These are phyloP conservation scores for Oryzaephilus surinamensis DNA, from an alignment of 1,140 invertebrate genomes.

Conservation along the genomic window DNA sequence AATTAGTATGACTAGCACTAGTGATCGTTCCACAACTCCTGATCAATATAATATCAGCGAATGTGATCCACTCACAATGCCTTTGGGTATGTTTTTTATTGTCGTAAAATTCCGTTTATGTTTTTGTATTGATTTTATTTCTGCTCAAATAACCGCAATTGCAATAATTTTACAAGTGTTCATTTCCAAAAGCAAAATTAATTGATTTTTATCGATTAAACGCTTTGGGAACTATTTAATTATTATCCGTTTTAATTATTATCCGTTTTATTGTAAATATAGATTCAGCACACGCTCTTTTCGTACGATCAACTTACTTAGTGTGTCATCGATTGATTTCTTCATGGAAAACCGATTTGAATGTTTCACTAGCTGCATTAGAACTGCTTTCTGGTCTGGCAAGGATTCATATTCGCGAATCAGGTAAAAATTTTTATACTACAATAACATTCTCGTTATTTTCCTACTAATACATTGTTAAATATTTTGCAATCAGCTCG, in stretches of 20 bases:
- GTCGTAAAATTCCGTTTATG: not conserved
- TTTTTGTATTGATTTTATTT: slow-evolving; percentile 1
- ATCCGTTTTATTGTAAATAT: slow-evolving; percentile 10
- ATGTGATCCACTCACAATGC: slow-evolving; percentile 24
- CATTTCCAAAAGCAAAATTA: slow-evolving; percentile 3
- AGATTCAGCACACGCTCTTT: slow-evolving; percentile 78
- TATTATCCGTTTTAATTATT: slow-evolving; percentile 1
- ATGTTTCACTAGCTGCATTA: slow-evolving; percentile 85
- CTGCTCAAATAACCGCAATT: no score
- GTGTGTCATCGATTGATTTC: slow-evolving; percentile 91
- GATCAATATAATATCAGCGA: slow-evolving; percentile 20
- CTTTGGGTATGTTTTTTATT: slow-evolving; percentile 21
- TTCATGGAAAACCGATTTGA: slow-evolving; percentile 93
- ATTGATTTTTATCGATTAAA: slow-evolving; percentile 8
- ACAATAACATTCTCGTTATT: not conserved
- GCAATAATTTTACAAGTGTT: slow-evolving; percentile 2
- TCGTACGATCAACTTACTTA: slow-evolving; percentile 82
- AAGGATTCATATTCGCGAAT: slow-evolving; percentile 70
- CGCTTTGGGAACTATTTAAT: not conserved
- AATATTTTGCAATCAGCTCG: slow-evolving; percentile 17
- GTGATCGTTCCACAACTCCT: slow-evolving; percentile 23
- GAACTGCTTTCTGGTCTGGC: slow-evolving; percentile 85
- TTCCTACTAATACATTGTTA: slow-evolving; percentile 1
- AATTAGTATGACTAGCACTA: slow-evolving; percentile 32
- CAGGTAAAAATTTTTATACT: slow-evolving; percentile 46